These are phyloP conservation scores for Teleogryllus oceanicus DNA, from an alignment of 2,888 invertebrate species.

Conservation along the genomic window DNA sequence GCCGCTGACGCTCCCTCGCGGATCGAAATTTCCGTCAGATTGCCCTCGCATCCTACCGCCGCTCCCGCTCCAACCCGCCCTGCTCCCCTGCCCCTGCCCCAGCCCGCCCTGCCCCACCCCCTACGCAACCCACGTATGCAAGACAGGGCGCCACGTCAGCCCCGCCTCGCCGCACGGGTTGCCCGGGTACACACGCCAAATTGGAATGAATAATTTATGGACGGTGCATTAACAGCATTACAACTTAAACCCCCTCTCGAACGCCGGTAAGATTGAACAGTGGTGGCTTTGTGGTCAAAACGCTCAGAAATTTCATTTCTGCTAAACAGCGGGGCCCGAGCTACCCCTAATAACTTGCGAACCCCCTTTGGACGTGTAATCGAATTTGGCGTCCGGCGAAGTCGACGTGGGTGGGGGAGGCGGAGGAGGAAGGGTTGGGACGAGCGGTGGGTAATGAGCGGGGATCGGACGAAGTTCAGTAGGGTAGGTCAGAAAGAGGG, in stretches of 20 bases:
- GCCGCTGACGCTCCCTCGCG: not conserved
- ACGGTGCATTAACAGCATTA: not conserved
- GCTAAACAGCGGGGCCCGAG: not conserved
- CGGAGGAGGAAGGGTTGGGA: too few relatives aligned
- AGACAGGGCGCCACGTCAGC: too few relatives aligned
- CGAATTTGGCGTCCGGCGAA: not conserved
- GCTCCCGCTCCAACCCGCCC: not conserved
- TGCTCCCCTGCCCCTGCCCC: not conserved
- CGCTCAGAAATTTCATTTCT: constrained; percentile 8
- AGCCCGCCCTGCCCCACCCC: too few relatives aligned
- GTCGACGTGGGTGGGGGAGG: too few relatives aligned
- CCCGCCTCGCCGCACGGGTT: too few relatives aligned
- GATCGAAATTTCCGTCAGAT: not conserved
- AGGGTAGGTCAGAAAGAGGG: too few relatives aligned
- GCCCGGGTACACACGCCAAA: not conserved
- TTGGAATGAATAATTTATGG: constrained; percentile 18
- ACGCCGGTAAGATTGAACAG: not conserved
- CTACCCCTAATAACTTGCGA: not conserved
- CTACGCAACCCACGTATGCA: too few relatives aligned
- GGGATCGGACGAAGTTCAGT: too few relatives aligned
- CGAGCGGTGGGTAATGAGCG: too few relatives aligned
- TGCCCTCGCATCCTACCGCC: not conserved
- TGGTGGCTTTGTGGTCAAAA: not conserved
- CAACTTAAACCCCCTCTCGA: constrained; percentile 1
- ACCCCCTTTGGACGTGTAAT: not conserved